Conservation (phyloP, 2,113 vertebrate species). For the Spea bombifrons region DNA sequence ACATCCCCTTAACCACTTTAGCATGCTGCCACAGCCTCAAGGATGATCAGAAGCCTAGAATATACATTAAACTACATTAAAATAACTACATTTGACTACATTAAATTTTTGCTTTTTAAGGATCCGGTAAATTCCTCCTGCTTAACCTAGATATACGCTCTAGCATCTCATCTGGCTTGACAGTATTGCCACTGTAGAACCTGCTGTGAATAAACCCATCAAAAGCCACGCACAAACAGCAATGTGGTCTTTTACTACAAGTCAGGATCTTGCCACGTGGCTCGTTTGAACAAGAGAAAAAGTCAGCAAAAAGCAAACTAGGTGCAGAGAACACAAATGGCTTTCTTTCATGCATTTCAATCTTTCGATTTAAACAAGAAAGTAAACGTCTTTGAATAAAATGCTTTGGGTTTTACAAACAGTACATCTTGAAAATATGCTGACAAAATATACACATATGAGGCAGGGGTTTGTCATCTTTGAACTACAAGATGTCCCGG, state of each 20-base stretch:
- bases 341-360: conserved; percentile 33
- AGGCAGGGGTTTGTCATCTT: conserved; percentile 34
- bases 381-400: conserved; percentile 16
- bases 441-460: conserved; percentile 41
- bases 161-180: conserved; percentile 34
- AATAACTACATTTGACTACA: conserved; percentile 35
- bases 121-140: conserved; percentile 32
- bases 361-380: conserved; percentile 34
- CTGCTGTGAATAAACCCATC: conserved; percentile 42
- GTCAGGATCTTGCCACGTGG: conserved; percentile 31
- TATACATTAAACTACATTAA: too few species aligned
- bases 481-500: conserved; percentile 46
- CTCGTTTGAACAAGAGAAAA: conserved; percentile 42
- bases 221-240: conserved; percentile 38
- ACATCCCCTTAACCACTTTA: too few species aligned
- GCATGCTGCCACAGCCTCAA: too few species aligned
- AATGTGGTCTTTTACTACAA: conserved; percentile 36
- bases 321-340: conserved; percentile 44
- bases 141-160: conserved; percentile 36
- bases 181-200: conserved; percentile 21
- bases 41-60: too few species aligned
- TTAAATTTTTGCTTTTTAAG: conserved; percentile 24
- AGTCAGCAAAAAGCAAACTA: conserved; percentile 24
- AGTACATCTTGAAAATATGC: conserved; percentile 41
- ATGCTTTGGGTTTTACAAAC: conserved; percentile 34